Percentiles rank a stretch among this genome's conserved stretches.
Conservation (phyloP, 1,140 invertebrate species). For the Drosophila repleta region DNA sequence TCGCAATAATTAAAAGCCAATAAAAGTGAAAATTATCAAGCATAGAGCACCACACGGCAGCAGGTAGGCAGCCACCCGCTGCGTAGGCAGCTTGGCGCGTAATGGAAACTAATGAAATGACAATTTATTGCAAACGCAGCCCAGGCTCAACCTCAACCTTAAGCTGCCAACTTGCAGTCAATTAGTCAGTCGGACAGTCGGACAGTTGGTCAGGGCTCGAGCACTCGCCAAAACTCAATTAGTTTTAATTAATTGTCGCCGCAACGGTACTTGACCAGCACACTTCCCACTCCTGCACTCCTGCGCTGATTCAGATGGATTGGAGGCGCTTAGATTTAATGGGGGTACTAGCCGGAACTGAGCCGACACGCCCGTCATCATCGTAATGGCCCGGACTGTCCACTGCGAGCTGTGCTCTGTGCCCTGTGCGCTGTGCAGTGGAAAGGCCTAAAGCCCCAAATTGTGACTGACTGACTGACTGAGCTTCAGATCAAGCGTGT, state of each 20-base stretch:
- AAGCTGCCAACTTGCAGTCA: constrained; percentile 3
- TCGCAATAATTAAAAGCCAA: constrained; percentile 78
- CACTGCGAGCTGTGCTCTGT: constrained; percentile 7
- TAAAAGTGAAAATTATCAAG: constrained; percentile 66
- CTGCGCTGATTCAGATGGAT: constrained; percentile 71
- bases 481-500: constrained; percentile 67
- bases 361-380: constrained; percentile 19
- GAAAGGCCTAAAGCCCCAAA: constrained; percentile 10
- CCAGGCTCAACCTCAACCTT: constrained; percentile 3
- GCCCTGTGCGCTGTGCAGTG: background rate
- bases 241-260: constrained; percentile 79
- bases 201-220: background rate
- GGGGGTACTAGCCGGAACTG: constrained; percentile 18
- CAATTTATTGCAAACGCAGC: constrained; percentile 64
- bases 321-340: constrained; percentile 47
- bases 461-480: constrained; percentile 33
- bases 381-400: constrained; percentile 42
- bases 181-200: constrained; percentile 6
- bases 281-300: background rate
- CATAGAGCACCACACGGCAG: constrained; percentile 16
- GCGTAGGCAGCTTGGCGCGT: constrained; percentile 59
- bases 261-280: constrained; percentile 55
- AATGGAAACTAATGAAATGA: constrained; percentile 77
- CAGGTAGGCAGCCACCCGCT: constrained; percentile 45
- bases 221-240: constrained; percentile 66